These are phyloP conservation scores for Leptatherina wallacei DNA, from an alignment of 2,797 vertebrate genomes.

Conservation along the genomic window DNA sequence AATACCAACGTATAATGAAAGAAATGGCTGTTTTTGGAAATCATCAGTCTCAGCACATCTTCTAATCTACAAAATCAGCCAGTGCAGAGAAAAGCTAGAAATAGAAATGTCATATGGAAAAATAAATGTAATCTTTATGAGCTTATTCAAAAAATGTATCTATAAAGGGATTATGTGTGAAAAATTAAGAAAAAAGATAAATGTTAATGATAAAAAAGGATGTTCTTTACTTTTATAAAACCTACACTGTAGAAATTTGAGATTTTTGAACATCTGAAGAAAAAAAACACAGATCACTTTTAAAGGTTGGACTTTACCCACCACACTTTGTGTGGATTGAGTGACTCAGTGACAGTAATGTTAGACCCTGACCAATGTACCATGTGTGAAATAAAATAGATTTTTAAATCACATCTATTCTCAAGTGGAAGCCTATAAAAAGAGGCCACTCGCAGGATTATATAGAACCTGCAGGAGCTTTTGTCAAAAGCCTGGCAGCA, in stretches of 20 bases:
- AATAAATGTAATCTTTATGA: too few relatives aligned
- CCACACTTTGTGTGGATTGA: not conserved
- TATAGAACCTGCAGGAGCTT: slow-evolving; percentile 35
- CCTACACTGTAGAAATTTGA: not conserved
- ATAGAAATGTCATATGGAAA: slow-evolving; percentile 6
- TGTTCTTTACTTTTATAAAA: too few relatives aligned
- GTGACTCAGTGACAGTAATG: slow-evolving; percentile 16
- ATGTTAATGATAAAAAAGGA: not conserved
- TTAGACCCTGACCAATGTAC: slow-evolving; percentile 11
- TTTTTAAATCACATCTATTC: slow-evolving; percentile 42
- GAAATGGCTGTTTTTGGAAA: slow-evolving; percentile 25
- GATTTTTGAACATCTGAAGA: not conserved
- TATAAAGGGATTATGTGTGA: not conserved
- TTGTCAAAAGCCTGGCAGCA: slow-evolving; percentile 58
- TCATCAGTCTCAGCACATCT: slow-evolving; percentile 37
- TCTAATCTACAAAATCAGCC: slow-evolving; percentile 37
- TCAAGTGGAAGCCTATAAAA: slow-evolving; percentile 38
- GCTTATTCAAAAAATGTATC: not conserved
- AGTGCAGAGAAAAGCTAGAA: slow-evolving; percentile 12
- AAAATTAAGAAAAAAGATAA: too few relatives aligned
- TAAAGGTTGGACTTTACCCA: slow-evolving; percentile 9
- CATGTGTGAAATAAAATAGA: slow-evolving; percentile 21
- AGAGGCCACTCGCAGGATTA: slow-evolving; percentile 18
- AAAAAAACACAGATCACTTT: not conserved
- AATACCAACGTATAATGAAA: slow-evolving; percentile 38